phyloP scores from a whole-genome alignment of 2,113 vertebrate genomes.

The Pachycephala philippinensis region DNA sequence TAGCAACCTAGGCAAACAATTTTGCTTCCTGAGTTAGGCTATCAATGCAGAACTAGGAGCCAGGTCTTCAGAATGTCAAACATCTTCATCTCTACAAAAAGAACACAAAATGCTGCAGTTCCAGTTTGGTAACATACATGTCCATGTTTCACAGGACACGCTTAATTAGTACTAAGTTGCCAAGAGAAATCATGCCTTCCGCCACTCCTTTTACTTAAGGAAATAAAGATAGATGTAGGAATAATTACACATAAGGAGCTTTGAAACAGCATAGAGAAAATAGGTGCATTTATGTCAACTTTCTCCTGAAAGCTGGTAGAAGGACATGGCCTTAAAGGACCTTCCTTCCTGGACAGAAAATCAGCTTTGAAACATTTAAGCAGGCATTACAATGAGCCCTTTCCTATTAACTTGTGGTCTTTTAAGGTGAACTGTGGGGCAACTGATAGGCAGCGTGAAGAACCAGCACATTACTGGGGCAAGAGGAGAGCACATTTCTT shows the following conservation, averaged over 20 bases:
- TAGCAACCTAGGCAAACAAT: neutral
- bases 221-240: neutral
- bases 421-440: neutral
- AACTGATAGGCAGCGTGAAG: neutral
- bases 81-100: neutral
- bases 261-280: neutral
- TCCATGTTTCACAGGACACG: neutral
- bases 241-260: neutral
- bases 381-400: neutral
- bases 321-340: neutral
- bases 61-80: neutral
- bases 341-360: neutral
- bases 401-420: neutral
- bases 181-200: neutral
- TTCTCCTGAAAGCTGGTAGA: neutral
- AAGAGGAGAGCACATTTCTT: neutral
- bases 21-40: neutral
- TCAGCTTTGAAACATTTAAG: neutral
- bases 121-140: neutral
- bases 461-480: neutral
- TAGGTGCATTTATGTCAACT: neutral
- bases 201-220: neutral
- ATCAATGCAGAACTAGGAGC: neutral
- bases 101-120: neutral
- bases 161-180: neutral